A percentile compares a stretch with the other conserved stretches of the same genome.
These are phyloP conservation scores for Sialis fuliginosa DNA, from an alignment of 2,888 invertebrate species.

Conservation along the genomic window DNA sequence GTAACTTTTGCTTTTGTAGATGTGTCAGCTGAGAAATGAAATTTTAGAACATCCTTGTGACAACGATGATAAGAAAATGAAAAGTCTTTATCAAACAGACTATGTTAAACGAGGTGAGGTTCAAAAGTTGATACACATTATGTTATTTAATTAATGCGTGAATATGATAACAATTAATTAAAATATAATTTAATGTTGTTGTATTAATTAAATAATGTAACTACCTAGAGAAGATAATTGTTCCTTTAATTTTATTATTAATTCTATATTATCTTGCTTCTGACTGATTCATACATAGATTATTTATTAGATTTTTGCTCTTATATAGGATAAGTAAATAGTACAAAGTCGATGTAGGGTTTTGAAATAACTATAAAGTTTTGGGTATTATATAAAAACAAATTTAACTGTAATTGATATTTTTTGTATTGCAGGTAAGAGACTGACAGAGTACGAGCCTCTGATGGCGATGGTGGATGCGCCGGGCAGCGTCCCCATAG, in stretches of 20 bases:
- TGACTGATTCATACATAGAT: too few relatives aligned
- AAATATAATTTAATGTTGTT: too few relatives aligned
- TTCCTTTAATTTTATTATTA: too few relatives aligned
- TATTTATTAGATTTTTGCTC: too few relatives aligned
- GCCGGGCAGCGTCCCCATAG: constrained; percentile 36
- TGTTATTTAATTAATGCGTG: not conserved
- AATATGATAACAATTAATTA: not conserved
- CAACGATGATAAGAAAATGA: constrained; percentile 40
- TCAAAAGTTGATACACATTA: not conserved
- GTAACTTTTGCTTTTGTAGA: constrained; percentile 20
- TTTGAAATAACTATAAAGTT: too few relatives aligned
- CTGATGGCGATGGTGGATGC: constrained; percentile 42
- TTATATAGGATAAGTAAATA: too few relatives aligned
- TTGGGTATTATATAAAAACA: too few relatives aligned
- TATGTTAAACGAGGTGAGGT: constrained; percentile 37
- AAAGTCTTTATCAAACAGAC: constrained; percentile 41
- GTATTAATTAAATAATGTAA: too few relatives aligned
- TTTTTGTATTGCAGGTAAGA: constrained; percentile 23
- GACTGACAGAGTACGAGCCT: constrained; percentile 32
- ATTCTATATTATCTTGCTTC: too few relatives aligned
- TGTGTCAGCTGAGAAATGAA: constrained; percentile 39
- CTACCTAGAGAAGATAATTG: too few relatives aligned
- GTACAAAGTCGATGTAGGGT: too few relatives aligned
- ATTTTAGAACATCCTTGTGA: constrained; percentile 46
- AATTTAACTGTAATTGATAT: too few relatives aligned